These are phyloP conservation scores for Thereva unica DNA, from an alignment of 2,888 invertebrate genomes.

Conservation along the genomic window DNA sequence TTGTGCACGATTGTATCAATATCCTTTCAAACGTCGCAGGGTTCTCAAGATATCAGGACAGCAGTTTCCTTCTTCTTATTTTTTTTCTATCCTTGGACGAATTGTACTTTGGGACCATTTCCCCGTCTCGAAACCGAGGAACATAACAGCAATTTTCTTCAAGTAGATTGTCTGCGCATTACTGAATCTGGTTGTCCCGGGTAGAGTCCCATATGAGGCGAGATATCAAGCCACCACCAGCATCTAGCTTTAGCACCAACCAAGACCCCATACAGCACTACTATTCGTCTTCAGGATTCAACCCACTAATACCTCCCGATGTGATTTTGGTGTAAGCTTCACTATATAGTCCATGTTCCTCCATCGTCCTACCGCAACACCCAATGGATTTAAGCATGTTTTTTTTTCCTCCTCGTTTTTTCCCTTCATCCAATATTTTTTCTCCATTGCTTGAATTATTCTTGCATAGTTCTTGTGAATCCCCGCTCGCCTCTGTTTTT, in stretches of 20 bases:
- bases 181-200: background rate
- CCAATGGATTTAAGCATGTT: slow-evolving; percentile 37
- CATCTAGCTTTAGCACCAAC: slow-evolving; percentile 12
- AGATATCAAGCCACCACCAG: slow-evolving; percentile 23
- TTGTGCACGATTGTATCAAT: slow-evolving; percentile 24
- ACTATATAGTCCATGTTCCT: slow-evolving; percentile 30
- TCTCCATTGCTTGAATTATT: slow-evolving; percentile 10
- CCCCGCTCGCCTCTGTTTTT: too few relatives aligned
- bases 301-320: slow-evolving; percentile 33
- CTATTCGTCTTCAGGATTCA: slow-evolving; percentile 19
- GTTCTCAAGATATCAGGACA: slow-evolving; percentile 2
- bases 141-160: slow-evolving; percentile 13
- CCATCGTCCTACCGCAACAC: slow-evolving; percentile 35
- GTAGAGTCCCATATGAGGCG: slow-evolving; percentile 5
- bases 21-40: slow-evolving; percentile 23
- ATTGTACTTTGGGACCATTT: slow-evolving; percentile 4
- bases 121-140: background rate
- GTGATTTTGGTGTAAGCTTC: slow-evolving; percentile 41
- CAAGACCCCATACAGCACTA: background rate
- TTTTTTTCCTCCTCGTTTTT: slow-evolving; percentile 16
- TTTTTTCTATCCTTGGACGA: slow-evolving; percentile 10
- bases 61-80: background rate
- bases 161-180: slow-evolving; percentile 31
- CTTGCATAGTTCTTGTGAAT: background rate
- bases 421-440: slow-evolving; percentile 17